Evolutionary conservation across 2,113 vertebrate genomes (phyloP).

Genomic region (Thunnus maccoyii): DNA sequence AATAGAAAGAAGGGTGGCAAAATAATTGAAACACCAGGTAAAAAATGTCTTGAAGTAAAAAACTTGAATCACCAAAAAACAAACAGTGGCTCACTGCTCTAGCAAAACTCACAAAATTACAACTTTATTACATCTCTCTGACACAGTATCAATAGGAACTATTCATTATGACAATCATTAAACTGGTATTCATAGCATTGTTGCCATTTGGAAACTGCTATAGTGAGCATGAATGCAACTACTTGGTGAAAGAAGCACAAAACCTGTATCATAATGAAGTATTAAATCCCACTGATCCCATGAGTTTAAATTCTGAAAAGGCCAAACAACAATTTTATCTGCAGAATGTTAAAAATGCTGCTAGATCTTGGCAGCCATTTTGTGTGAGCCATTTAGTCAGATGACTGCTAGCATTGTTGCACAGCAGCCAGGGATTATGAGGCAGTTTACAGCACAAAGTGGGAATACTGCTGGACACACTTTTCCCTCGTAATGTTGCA

Average conservation of each 20-base stretch:
- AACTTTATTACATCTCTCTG: too few species aligned
- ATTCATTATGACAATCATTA: background rate
- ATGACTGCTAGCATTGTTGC: constrained; percentile 1
- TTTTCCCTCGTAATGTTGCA: constrained; percentile 4
- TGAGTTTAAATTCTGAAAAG: background rate
- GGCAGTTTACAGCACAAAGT: constrained; percentile 9
- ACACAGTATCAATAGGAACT: background rate
- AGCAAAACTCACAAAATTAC: too few species aligned
- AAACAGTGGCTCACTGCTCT: background rate
- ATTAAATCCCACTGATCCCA: background rate
- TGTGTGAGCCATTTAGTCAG: background rate
- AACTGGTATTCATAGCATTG: background rate
- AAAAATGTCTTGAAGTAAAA: constrained; percentile 38
- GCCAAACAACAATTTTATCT: background rate
- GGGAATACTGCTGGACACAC: background rate
- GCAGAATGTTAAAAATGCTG: background rate
- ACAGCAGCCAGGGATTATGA: constrained; percentile 17
- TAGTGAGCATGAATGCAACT: background rate
- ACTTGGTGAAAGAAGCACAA: background rate
- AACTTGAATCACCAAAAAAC: background rate
- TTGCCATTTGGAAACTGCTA: constrained; percentile 4
- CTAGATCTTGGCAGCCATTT: background rate
- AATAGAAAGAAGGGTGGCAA: background rate
- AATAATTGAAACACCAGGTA: constrained; percentile 1
- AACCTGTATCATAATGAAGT: background rate